Base-by-base conservation (phyloP, 2,797 vertebrate species). In the Leptodactylus fallax region DNA sequence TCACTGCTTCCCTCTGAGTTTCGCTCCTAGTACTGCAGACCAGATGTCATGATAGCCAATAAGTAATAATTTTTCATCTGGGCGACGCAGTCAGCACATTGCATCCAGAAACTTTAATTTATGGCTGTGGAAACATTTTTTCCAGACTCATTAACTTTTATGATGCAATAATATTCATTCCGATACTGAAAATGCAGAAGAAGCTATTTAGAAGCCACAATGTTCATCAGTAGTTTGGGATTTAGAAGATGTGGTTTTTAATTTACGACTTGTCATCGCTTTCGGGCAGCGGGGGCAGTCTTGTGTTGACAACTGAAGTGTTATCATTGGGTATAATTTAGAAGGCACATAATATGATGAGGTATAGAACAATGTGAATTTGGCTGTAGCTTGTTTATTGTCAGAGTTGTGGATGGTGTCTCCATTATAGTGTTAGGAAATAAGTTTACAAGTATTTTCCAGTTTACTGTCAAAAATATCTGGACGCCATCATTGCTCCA, bases 1-100 rank as follows among this genome's bases (percentile, higher is more conserved):
- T 87, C 91, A 90, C 58, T 58, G 56, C 90, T 92, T 92, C 88
- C 91, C 88, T 90, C 63, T 82, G 87, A 91, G 87, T 88, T 85
- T 88, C 12, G 12, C 88, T 91, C 91, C 91, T 88, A 90, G 90
- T 87, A 90, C 87, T 90, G 63, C 90, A 92, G 90, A 89, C 53
- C 92, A 92, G 91, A 92, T 91, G 91, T 90, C 91, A 90, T 89
- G 71, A 87, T 89, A 81, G 89, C 90, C 88, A 87, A 91, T 89
- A 92, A 92, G 86, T 61, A 87, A 90, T 76, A 71, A 83, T 90
- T 92, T 90, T 87, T 61, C 85, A 85, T 85, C 49, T 27, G 23
- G 47, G 89, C 82, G 84, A 74, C 83, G 84, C 85, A 88, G 90
- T 91, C 90, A 91, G 91, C 91, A 89, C 87, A 91, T 90, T 88